Conservation (phyloP, 2,113 vertebrate species). For the Catharus bicknelli region DNA sequence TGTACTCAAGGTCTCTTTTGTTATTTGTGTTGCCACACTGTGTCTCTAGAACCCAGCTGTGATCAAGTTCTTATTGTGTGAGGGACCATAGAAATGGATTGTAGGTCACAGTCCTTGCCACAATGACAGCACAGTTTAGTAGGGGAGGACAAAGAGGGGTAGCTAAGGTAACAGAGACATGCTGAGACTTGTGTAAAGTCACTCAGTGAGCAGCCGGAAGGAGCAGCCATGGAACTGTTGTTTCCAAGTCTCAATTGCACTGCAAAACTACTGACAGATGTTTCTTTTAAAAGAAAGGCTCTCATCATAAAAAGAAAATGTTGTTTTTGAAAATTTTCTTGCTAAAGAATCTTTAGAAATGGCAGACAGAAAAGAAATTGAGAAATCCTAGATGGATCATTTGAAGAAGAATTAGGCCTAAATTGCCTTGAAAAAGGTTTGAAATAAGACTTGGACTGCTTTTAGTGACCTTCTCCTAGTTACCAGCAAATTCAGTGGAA, state of each 20-base stretch:
- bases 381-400: neutral
- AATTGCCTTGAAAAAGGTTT: neutral
- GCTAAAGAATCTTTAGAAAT: neutral
- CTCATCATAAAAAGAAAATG: neutral
- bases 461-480: neutral
- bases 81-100: neutral
- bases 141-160: constrained; percentile 4
- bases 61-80: neutral
- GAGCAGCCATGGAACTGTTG: neutral
- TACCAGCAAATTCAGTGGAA: neutral
- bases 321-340: neutral
- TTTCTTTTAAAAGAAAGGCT: neutral
- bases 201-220: neutral
- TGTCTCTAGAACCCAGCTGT: neutral
- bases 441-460: neutral
- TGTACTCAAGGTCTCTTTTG: neutral
- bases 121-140: neutral
- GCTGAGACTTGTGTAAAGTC: neutral
- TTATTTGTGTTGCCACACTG: neutral
- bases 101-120: neutral
- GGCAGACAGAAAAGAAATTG: neutral
- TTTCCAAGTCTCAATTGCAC: neutral
- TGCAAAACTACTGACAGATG: neutral
- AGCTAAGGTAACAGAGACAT: neutral
- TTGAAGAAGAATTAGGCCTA: neutral